phyloP scores from a whole-genome alignment of 2,797 vertebrate species.

The Allobates femoralis region DNA sequence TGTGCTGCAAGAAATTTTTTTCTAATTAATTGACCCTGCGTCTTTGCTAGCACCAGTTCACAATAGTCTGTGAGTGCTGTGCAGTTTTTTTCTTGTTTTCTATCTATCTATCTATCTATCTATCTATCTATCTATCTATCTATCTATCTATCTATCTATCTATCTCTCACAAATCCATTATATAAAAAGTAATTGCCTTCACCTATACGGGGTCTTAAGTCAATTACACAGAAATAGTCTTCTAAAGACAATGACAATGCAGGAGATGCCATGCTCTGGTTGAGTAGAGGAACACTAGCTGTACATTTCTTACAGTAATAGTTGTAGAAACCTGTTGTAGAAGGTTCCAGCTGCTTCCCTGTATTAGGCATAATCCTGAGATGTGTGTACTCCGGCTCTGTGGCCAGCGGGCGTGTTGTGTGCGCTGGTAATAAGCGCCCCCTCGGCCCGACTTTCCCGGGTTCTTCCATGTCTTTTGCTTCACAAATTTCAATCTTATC shows the following conservation, averaged over 20 bases:
- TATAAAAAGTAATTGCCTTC: neutral
- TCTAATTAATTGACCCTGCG: no score
- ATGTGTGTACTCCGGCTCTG: neutral
- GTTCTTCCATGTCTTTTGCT: constrained; percentile 36
- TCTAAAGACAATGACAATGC: neutral
- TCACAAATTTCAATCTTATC: constrained; percentile 46
- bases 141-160: neutral
- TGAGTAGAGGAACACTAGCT: neutral
- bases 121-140: no score
- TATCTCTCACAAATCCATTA: neutral
- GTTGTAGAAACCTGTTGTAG: neutral
- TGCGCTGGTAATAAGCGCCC: neutral
- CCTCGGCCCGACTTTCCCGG: constrained; percentile 2
- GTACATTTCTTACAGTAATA: neutral
- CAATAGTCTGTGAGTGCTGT: no score
- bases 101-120: neutral
- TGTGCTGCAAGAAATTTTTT: no score
- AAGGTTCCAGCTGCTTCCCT: neutral
- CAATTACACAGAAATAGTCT: neutral
- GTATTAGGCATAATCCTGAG: constrained; percentile 1
- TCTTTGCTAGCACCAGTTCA: no score
- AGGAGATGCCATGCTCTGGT: neutral
- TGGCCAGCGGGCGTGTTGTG: neutral
- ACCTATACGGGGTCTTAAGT: neutral
- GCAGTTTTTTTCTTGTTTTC: no score